Conservation (phyloP, 2,888 invertebrate genomes). For the Cistogaster globosa region DNA sequence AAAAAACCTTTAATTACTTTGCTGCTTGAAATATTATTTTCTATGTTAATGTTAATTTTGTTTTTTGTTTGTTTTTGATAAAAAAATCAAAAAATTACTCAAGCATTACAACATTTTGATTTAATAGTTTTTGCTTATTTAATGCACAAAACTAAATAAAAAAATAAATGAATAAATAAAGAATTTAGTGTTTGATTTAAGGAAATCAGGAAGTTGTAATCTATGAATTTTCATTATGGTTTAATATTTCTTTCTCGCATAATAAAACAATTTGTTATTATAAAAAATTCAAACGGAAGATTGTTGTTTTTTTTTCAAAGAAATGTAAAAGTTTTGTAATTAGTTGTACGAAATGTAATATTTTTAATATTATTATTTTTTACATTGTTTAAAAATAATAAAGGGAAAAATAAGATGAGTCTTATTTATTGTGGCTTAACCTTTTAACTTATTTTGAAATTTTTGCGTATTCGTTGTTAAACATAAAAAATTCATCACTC, state of each 20-base stretch:
- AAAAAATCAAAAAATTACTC: slow-evolving; percentile 34
- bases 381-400: too few relatives aligned
- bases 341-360: too few relatives aligned
- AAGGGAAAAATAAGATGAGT: too few relatives aligned
- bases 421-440: too few relatives aligned
- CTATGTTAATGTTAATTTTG: neutral
- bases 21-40: neutral
- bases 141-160: slow-evolving; percentile 2
- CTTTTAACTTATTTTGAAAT: too few relatives aligned
- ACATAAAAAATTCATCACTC: too few relatives aligned
- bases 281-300: neutral
- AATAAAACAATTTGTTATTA: neutral
- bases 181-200: slow-evolving; percentile 5
- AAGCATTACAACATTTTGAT: slow-evolving; percentile 31
- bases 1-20: neutral
- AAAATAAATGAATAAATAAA: slow-evolving; percentile 2
- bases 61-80: neutral
- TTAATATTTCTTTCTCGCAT: neutral
- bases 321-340: too few relatives aligned
- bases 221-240: slow-evolving; percentile 37
- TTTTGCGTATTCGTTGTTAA: too few relatives aligned
- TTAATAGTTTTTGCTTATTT: slow-evolving; percentile 18
- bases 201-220: slow-evolving; percentile 55
- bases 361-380: too few relatives aligned
- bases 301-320: too few relatives aligned